These are phyloP conservation scores for Apostichopus parvimensis DNA, from an alignment of 35 echinoderm and acorn worm species.

Conservation along the genomic window DNA sequence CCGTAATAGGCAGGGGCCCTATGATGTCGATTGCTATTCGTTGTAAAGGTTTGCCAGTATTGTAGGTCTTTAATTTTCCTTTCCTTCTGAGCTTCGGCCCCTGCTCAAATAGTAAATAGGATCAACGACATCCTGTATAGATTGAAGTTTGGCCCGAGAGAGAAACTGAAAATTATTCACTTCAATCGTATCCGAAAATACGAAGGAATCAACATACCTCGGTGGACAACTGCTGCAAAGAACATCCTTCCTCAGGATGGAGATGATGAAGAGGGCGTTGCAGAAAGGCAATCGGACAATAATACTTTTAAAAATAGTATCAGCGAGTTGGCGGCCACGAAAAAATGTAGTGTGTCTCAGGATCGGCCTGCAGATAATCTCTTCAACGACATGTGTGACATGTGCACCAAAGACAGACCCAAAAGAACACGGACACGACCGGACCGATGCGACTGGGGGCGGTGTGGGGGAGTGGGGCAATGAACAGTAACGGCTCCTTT, in stretches of 20 bases:
- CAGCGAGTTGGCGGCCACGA: background rate
- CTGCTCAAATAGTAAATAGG: background rate
- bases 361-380: background rate
- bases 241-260: background rate
- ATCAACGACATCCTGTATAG: background rate
- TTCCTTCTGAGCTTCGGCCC: background rate
- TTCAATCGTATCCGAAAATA: background rate
- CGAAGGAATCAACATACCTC: background rate
- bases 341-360: background rate
- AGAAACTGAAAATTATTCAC: background rate
- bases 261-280: background rate
- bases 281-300: background rate
- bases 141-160: background rate
- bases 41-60: background rate
- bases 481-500: too few relatives aligned
- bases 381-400: background rate
- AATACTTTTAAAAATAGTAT: background rate
- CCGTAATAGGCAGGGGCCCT: background rate
- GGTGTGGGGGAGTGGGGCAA: too few relatives aligned
- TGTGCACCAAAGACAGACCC: too few relatives aligned
- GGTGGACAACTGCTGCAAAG: background rate
- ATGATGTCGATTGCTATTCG: background rate
- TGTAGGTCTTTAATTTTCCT: too few relatives aligned
- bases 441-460: too few relatives aligned
- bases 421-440: too few relatives aligned